phyloP scores from a whole-genome alignment of 2,888 invertebrate genomes.

The Lucinisca nassula region DNA sequence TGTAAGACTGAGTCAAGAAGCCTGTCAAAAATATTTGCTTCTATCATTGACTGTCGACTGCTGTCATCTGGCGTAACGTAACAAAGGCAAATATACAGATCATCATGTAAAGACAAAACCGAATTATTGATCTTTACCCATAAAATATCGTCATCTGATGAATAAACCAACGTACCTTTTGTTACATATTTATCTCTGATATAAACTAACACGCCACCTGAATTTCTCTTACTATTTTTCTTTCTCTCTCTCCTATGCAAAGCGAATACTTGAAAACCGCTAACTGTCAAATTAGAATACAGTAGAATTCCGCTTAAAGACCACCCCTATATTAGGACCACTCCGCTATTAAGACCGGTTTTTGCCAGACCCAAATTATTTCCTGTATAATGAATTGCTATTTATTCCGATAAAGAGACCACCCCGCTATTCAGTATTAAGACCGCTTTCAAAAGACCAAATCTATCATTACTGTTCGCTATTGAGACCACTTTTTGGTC shows the following conservation, averaged over 20 bases:
- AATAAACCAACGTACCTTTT: slow-evolving; percentile 5
- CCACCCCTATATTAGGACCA: no score
- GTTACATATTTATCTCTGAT: slow-evolving; percentile 9
- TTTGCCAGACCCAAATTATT: no score
- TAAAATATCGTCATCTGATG: neutral
- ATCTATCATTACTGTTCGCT: no score
- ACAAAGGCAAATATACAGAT: neutral
- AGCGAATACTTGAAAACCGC: slow-evolving; percentile 23
- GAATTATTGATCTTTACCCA: neutral
- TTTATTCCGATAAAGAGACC: no score
- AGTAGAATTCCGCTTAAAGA: no score
- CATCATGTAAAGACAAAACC: neutral
- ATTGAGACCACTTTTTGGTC: no score
- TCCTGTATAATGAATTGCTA: no score
- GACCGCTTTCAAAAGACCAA: no score
- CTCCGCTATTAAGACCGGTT: no score
- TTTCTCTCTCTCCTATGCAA: slow-evolving; percentile 25
- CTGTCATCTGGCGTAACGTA: neutral
- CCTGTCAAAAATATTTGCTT: neutral
- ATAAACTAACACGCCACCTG: slow-evolving; percentile 26
- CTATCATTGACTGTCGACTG: neutral
- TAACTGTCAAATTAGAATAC: slow-evolving; percentile 15
- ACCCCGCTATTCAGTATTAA: no score
- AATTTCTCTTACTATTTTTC: slow-evolving; percentile 17
- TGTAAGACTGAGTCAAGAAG: neutral